phyloP scores from a whole-genome alignment of 2,113 vertebrate genomes.

The Chaetops frenatus region DNA sequence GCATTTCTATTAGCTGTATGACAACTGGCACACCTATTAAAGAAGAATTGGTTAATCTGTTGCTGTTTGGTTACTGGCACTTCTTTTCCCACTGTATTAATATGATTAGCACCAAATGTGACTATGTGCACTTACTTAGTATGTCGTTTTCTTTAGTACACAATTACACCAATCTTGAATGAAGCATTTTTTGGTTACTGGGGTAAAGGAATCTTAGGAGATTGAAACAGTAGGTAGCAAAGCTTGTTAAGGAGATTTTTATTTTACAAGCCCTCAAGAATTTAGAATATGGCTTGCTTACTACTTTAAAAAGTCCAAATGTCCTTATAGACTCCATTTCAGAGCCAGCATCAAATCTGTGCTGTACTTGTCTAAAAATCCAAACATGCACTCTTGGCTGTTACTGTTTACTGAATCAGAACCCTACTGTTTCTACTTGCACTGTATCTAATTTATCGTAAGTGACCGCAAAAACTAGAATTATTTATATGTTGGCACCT shows the following conservation, averaged over 20 bases:
- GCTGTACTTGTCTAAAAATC: constrained; percentile 67
- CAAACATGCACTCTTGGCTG: constrained; percentile 53
- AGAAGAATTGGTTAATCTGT: constrained; percentile 3
- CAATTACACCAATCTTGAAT: constrained; percentile 48
- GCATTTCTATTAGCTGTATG: not conserved
- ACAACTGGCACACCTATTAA: not conserved
- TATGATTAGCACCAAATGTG: constrained; percentile 3
- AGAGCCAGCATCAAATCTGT: constrained; percentile 57
- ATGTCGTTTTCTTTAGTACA: constrained; percentile 19
- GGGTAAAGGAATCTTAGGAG: constrained; percentile 56
- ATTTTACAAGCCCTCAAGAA: constrained; percentile 62
- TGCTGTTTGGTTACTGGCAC: not conserved
- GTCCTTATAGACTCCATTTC: constrained; percentile 41
- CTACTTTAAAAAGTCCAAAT: constrained; percentile 36
- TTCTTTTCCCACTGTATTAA: not conserved
- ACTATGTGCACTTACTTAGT: not conserved
- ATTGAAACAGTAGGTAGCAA: constrained; percentile 63
- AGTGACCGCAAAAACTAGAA: constrained; percentile 70
- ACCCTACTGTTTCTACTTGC: constrained; percentile 65
- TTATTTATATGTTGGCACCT: constrained; percentile 73
- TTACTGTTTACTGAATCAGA: constrained; percentile 65
- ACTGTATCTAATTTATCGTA: constrained; percentile 72
- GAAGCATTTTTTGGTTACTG: constrained; percentile 45
- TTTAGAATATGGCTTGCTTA: constrained; percentile 51
- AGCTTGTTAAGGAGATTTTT: constrained; percentile 60